phyloP scores from a whole-genome alignment of 2,113 vertebrate genomes.

The Nothoprocta perdicaria region DNA sequence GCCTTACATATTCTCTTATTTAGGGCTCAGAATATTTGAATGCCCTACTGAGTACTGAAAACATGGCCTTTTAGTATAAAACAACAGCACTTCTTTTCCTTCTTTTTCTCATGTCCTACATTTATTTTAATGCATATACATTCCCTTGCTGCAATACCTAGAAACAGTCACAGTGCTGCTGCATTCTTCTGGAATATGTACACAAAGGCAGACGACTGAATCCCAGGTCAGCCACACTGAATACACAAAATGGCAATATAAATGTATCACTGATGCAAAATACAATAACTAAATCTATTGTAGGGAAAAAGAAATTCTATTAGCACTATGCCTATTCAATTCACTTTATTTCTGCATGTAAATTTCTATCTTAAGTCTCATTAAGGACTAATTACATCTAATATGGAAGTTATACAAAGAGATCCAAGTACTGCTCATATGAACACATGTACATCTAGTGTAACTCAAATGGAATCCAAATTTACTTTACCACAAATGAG shows the following conservation, averaged over 20 bases:
- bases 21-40: not conserved
- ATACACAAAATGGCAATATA: not conserved
- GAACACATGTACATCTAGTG: not conserved
- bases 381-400: not conserved
- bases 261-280: not conserved
- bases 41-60: not conserved
- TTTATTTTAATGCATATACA: not conserved
- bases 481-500: conserved; percentile 34
- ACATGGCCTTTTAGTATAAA: not conserved
- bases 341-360: not conserved
- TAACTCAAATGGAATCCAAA: conserved; percentile 51
- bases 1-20: not conserved
- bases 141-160: not conserved
- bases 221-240: not conserved
- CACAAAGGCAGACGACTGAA: not conserved
- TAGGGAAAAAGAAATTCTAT: not conserved
- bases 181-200: not conserved
- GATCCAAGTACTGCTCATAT: not conserved
- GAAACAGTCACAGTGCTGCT: not conserved
- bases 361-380: not conserved
- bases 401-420: not conserved
- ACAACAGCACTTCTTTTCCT: not conserved
- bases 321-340: not conserved
- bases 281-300: not conserved
- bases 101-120: not conserved